Evolutionary conservation across 2,797 vertebrate species (phyloP).

Genomic region (Stomatorhinus walkeri): DNA sequence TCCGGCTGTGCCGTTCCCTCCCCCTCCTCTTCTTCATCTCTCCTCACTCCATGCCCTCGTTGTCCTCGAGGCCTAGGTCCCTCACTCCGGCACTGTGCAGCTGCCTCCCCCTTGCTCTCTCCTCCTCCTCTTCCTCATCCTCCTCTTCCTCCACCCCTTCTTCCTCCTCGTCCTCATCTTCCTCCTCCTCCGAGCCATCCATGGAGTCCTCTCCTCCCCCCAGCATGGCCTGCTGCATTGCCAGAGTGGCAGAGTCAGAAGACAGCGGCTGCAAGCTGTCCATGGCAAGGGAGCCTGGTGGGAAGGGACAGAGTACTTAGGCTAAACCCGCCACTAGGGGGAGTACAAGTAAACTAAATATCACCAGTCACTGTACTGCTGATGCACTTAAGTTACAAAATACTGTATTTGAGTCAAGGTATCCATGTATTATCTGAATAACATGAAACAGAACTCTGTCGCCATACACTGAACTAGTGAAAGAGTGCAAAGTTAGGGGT

Average conservation of each 20-base stretch:
- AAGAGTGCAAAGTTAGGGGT: not conserved
- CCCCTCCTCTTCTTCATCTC: conserved; percentile 16
- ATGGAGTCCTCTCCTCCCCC: conserved; percentile 82
- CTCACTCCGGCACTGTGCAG: conserved; percentile 62
- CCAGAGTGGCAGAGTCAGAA: conserved; percentile 87
- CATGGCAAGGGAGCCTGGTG: conserved; percentile 75
- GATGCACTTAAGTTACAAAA: not conserved
- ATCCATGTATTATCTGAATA: not conserved
- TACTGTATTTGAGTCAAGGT: not conserved
- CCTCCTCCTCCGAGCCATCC: conserved; percentile 87
- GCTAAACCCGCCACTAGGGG: not conserved
- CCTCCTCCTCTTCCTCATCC: conserved; percentile 69
- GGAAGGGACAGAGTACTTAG: not conserved
- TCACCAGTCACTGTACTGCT: not conserved
- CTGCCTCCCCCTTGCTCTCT: conserved; percentile 67
- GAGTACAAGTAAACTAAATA: not conserved
- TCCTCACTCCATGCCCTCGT: conserved; percentile 78
- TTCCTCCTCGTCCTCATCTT: conserved; percentile 83
- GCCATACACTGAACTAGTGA: not conserved
- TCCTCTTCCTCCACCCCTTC: conserved; percentile 77
- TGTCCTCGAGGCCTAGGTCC: conserved; percentile 81
- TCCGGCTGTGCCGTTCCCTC: conserved; percentile 27
- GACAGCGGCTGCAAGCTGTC: conserved; percentile 89
- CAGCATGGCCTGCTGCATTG: conserved; percentile 97
- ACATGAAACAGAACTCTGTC: not conserved